Base-by-base conservation (phyloP, 2,888 invertebrate species). In the Drosophila cracens region DNA sequence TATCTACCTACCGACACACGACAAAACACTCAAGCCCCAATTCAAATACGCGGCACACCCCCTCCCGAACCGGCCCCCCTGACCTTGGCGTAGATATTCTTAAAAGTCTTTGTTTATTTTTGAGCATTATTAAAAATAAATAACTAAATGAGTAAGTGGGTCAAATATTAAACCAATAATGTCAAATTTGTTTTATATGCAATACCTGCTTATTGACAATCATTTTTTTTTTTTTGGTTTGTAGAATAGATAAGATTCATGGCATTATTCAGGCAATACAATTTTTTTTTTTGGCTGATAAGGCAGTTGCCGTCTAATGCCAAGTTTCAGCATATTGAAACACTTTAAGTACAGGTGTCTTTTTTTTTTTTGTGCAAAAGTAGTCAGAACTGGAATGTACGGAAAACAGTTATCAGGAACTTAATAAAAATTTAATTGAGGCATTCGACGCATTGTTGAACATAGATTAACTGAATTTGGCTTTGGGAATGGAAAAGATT, bases 61-160 rank as follows among this genome's bases (percentile, higher is more conserved):
- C 54, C 25, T 48, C 25, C 18, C 2, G 1, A 18, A 36, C 33
- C 18, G 13, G 10, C 36, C 16, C 16, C 60, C 38, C 54, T 67
- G 72, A 72, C 83, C 66, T 64, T 68, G 62, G n/a, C 56, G 25
- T 34, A 52, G 58, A 54, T n/a, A 52, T 63, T 78, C 63, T 36
- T 33, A 36, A 57, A 46, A 18, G 27, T 1, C 43, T 57, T 75
- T 79, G 80, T 75, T 82, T 60, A 73, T 65, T 40, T 73, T 72
- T 51, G 16, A 46, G 51, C n/a, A 36, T 34, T 34, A 65, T 74
- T 63, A 67, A 62, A 74, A 73, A 72, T 68, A 70, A 59, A 75
- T 68, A 68, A 56, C 57, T 60, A 52, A 62, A 40, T 34, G 43
- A 27, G 11, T 43, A 82, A 82, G 53, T 82, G 46, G 87, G 80